A percentile compares a stretch with the other conserved stretches of the same genome.
Evolutionary conservation across 92 coral and sea anemone species (phyloP).

Genomic region (Pocillopora meandrina): DNA sequence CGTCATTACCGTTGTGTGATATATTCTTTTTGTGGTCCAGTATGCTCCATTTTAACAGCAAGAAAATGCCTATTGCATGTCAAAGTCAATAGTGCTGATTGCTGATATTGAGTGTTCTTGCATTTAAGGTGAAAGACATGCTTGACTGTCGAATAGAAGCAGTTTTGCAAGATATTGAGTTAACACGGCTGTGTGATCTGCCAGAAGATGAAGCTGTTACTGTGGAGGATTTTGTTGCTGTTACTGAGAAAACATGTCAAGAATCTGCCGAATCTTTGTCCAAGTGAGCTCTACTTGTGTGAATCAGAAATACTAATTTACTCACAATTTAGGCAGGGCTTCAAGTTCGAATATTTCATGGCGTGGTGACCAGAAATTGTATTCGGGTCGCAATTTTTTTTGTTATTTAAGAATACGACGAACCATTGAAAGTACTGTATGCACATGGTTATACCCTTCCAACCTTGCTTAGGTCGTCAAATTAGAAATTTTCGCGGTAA

Average conservation of each 20-base stretch:
- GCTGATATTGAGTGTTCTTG: background rate
- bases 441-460: no score
- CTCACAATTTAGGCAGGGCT: no score
- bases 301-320: no score
- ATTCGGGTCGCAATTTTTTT: no score
- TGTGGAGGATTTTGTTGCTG: slow-evolving; percentile 84
- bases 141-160: slow-evolving; percentile 96
- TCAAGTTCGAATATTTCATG: no score
- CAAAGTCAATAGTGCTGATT: background rate
- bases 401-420: no score
- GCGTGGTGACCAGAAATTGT: no score
- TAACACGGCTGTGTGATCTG: slow-evolving; percentile 81
- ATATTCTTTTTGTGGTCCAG: no score
- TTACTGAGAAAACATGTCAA: slow-evolving; percentile 78
- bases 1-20: background rate
- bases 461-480: no score
- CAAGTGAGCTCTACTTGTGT: slow-evolving; percentile 41
- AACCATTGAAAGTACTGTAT: no score
- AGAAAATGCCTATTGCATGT: background rate
- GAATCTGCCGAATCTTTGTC: slow-evolving; percentile 80
- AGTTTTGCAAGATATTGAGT: slow-evolving; percentile 75
- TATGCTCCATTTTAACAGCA: background rate
- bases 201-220: slow-evolving; percentile 97
- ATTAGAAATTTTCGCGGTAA: no score
- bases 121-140: slow-evolving; percentile 84